phyloP scores from a whole-genome alignment of 2,113 vertebrate genomes.

The Cheirogaleus medius region DNA sequence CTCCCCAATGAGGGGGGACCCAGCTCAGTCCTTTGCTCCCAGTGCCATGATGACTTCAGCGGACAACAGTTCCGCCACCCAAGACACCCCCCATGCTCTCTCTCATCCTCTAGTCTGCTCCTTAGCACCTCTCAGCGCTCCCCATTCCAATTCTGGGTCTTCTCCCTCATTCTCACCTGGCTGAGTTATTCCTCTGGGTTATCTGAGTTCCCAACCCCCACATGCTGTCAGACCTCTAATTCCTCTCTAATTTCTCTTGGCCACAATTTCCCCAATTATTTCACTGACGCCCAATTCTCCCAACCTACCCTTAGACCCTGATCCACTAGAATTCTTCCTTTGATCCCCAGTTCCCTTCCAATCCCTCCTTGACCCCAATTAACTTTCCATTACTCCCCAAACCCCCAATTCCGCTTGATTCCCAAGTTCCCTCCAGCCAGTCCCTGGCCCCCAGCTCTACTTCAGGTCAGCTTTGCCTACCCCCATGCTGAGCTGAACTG shows the following conservation, averaged over 20 bases:
- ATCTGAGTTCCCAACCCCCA: not conserved
- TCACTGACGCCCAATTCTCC: not conserved
- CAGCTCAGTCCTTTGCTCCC: not conserved
- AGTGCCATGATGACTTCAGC: not conserved
- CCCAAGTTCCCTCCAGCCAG: not conserved
- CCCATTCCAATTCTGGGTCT: not conserved
- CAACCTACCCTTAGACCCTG: not conserved
- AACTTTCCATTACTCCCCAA: not conserved
- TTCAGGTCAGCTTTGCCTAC: not conserved
- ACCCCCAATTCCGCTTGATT: not conserved
- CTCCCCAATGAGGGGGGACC: not conserved
- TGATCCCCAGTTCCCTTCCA: not conserved
- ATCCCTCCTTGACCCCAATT: constrained; percentile 24
- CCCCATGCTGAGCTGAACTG: not conserved
- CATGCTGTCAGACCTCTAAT: not conserved
- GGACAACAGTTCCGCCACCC: not conserved
- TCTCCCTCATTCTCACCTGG: not conserved
- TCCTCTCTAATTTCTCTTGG: not conserved
- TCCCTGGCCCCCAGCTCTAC: not conserved
- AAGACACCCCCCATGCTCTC: not conserved
- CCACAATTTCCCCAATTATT: not conserved
- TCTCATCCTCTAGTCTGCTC: not conserved
- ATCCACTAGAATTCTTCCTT: not conserved
- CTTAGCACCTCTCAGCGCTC: not conserved
- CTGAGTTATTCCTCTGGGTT: not conserved